Conservation (phyloP, 1,140 invertebrate genomes). For the Cyrtorhinus lividipennis region DNA sequence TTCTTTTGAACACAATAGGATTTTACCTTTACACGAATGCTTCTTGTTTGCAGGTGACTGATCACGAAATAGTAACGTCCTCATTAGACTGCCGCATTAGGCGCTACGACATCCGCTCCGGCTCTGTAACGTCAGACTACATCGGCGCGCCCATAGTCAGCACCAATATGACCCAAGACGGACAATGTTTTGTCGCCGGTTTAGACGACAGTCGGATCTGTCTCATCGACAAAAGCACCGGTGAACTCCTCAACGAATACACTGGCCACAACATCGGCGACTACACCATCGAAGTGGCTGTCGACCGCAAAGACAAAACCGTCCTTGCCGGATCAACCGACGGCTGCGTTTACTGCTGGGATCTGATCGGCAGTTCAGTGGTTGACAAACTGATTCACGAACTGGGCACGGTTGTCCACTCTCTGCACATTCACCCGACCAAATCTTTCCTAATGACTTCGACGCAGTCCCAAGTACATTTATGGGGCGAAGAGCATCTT, state of each 20-base stretch:
- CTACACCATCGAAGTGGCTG: conserved; percentile 70
- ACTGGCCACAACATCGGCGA: conserved; percentile 61
- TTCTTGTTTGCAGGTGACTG: conserved; percentile 62
- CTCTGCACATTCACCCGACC: conserved; percentile 55
- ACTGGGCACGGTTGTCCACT: conserved; percentile 41
- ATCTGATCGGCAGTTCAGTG: conserved; percentile 58
- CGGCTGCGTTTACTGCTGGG: conserved; percentile 75
- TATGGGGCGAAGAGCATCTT: conserved; percentile 36
- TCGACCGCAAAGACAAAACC: conserved; percentile 64
- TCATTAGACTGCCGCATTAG: conserved; percentile 81
- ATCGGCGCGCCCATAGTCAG: conserved; percentile 64
- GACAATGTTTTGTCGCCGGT: conserved; percentile 71
- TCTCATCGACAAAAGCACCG: conserved; percentile 77
- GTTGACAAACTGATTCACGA: conserved; percentile 34
- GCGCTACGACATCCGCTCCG: conserved; percentile 79
- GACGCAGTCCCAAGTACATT: conserved; percentile 45
- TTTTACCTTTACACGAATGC: no score
- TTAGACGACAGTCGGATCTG: conserved; percentile 66
- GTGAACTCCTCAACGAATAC: conserved; percentile 67
- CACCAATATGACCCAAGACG: conserved; percentile 62
- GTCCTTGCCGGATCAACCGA: conserved; percentile 78
- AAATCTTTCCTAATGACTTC: conserved; percentile 49
- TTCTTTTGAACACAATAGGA: no score
- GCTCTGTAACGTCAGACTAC: conserved; percentile 67
- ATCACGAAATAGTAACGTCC: conserved; percentile 79